Percentiles rank a stretch among this genome's conserved stretches.
Conservation (phyloP, 2,888 invertebrate species). For the Tholera decimalis region DNA sequence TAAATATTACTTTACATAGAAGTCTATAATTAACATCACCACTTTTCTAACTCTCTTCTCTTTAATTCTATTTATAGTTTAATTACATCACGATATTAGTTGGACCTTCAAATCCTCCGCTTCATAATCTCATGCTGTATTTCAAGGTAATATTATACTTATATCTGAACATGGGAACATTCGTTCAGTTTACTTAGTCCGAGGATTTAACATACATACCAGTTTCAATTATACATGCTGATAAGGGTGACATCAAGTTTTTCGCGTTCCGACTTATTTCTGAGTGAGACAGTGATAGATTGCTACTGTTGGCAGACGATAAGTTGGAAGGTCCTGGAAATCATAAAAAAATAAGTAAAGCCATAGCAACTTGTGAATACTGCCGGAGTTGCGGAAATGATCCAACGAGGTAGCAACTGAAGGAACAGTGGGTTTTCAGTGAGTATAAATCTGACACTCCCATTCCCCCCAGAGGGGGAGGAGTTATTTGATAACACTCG, state of each 20-base stretch:
- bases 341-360: constrained; percentile 2
- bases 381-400: too few species aligned
- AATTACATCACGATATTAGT: neutral
- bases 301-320: constrained; percentile 77
- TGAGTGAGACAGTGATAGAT: constrained; percentile 84
- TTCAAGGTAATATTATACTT: neutral
- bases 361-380: neutral
- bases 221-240: constrained; percentile 93
- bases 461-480: too few species aligned
- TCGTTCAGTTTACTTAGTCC: too few species aligned
- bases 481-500: too few species aligned
- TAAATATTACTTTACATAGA: too few species aligned
- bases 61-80: too few species aligned
- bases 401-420: too few species aligned
- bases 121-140: neutral
- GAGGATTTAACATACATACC: constrained; percentile 78
- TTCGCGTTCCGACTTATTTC: constrained; percentile 85
- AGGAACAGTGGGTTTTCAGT: too few species aligned
- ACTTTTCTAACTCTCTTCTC: too few species aligned
- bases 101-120: neutral
- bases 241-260: constrained; percentile 85
- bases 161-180: neutral
- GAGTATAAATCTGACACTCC: too few species aligned
- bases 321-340: constrained; percentile 83
- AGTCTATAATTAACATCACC: too few species aligned